Conservation (phyloP, 2,797 vertebrate species). For the Lutjanus campechanus region DNA sequence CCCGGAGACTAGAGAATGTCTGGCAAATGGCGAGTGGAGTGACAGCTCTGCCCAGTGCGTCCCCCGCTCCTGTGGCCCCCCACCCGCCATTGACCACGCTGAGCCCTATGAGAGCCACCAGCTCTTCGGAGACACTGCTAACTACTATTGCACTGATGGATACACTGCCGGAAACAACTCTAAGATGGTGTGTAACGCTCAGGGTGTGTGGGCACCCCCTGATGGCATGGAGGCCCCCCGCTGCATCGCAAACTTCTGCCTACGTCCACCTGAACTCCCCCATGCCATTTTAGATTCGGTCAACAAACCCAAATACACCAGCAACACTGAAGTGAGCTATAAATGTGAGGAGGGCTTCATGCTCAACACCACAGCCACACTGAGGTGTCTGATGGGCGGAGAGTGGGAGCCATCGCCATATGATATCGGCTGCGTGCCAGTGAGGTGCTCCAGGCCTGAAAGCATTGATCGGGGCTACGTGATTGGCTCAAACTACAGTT, state of each 20-base stretch:
- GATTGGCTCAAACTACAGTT: slow-evolving; percentile 94
- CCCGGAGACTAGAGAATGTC: slow-evolving; percentile 90
- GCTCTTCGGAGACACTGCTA: slow-evolving; percentile 93
- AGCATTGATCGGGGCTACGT: slow-evolving; percentile 91
- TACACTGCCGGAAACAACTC: slow-evolving; percentile 94
- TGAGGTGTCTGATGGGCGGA: slow-evolving; percentile 93
- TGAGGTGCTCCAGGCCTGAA: slow-evolving; percentile 93
- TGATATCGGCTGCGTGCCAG: slow-evolving; percentile 91
- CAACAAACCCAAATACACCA: slow-evolving; percentile 92
- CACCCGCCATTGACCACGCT: slow-evolving; percentile 93
- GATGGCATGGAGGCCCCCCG: slow-evolving; percentile 86
- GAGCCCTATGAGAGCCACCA: slow-evolving; percentile 93
- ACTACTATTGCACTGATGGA: slow-evolving; percentile 95
- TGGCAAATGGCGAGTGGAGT: slow-evolving; percentile 91
- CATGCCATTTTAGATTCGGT: slow-evolving; percentile 94
- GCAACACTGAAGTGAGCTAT: slow-evolving; percentile 92
- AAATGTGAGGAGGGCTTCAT: slow-evolving; percentile 97
- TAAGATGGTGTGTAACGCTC: slow-evolving; percentile 92
- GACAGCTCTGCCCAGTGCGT: slow-evolving; percentile 91
- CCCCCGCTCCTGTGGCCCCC: slow-evolving; percentile 95
- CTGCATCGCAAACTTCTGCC: slow-evolving; percentile 97
- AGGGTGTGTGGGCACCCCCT: slow-evolving; percentile 94
- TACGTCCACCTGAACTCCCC: slow-evolving; percentile 88
- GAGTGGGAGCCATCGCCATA: slow-evolving; percentile 92
- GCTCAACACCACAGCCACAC: slow-evolving; percentile 92